Conservation (phyloP, 1,140 invertebrate genomes). For the Mercenaria mercenaria region DNA sequence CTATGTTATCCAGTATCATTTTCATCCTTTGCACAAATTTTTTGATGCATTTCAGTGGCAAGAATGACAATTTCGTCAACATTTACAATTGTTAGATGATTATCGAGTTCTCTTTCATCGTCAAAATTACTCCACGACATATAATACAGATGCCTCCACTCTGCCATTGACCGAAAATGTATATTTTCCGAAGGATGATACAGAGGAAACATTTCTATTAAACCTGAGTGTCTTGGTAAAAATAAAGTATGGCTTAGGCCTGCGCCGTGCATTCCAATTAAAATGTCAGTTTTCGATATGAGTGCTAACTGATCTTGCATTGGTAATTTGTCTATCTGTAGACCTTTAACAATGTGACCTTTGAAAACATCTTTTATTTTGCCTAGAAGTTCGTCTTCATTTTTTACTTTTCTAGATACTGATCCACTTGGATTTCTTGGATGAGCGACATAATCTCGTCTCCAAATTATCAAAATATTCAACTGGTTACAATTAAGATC, state of each 20-base stretch:
- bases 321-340: slow-evolving; percentile 76
- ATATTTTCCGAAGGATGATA: slow-evolving; percentile 77
- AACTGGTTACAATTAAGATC: slow-evolving; percentile 76
- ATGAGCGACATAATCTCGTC: slow-evolving; percentile 83
- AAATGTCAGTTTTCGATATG: slow-evolving; percentile 92
- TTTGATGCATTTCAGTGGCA: neutral
- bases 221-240: slow-evolving; percentile 96
- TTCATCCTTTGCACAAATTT: too few relatives aligned
- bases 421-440: slow-evolving; percentile 82
- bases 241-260: slow-evolving; percentile 97
- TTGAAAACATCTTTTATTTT: slow-evolving; percentile 40
- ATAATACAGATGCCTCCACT: slow-evolving; percentile 81
- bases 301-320: slow-evolving; percentile 72
- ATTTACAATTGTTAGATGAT: slow-evolving; percentile 70
- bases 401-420: slow-evolving; percentile 79
- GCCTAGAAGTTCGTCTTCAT: slow-evolving; percentile 78
- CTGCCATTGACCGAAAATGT: slow-evolving; percentile 82
- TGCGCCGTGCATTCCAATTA: slow-evolving; percentile 98
- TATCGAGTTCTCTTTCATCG: slow-evolving; percentile 70
- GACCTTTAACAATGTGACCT: slow-evolving; percentile 67
- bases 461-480: slow-evolving; percentile 80
- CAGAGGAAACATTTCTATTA: slow-evolving; percentile 94
- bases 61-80: neutral
- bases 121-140: slow-evolving; percentile 80
- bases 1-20: too few relatives aligned